Evolutionary conservation across 1,140 invertebrate genomes (phyloP), one percentile per base, ranked within the genome.

Genomic region (Cyclargus thomasi): DNA sequence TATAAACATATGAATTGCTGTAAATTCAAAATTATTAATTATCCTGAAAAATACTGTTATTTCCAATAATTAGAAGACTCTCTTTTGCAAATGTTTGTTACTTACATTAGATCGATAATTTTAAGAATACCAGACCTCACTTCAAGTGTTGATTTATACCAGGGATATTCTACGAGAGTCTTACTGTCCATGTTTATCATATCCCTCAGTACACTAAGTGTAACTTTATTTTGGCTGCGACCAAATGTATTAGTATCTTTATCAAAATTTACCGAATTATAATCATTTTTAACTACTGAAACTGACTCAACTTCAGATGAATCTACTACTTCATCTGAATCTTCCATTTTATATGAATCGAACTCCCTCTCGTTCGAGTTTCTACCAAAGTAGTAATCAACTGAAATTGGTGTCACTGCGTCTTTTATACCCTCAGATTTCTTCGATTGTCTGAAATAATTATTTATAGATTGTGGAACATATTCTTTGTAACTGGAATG

Each of bases 51-150:
- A 39, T 39, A 39, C 10, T 39, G 7, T 39, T 11, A 14, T 39
- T 39, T 39, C 10, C 23, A 29, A 0, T 3, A 29, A 3, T 2
- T 29, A 29, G 23, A 29, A 39, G 36, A 39, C 36, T n/a, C 36
- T 39, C 23, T 29, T 29, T 29, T 29, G 4, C 39, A 47, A 47
- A 47, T n/a, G n/a, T 47, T 47, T 47, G 39, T 62, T n/a, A 84
- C 86, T 86, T 78, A 88, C 85, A 55, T 75, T 6, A 89, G 63
- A 21, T 75, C 55, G 7, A 70, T 36, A 4, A 89, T 53, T 70
- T 81, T 86, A 0, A 67, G 62, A 8, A 86, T 63, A n/a, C 77
- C 81, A 4, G 78, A 63, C 53, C 71, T 73, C 17, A 86, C 70
- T 36, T 86, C 73, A 0, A 89, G 81, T 5, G 82, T 76, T 1